Base-by-base conservation (phyloP, 2,888 invertebrate species). In the Hecatera dysodea region DNA sequence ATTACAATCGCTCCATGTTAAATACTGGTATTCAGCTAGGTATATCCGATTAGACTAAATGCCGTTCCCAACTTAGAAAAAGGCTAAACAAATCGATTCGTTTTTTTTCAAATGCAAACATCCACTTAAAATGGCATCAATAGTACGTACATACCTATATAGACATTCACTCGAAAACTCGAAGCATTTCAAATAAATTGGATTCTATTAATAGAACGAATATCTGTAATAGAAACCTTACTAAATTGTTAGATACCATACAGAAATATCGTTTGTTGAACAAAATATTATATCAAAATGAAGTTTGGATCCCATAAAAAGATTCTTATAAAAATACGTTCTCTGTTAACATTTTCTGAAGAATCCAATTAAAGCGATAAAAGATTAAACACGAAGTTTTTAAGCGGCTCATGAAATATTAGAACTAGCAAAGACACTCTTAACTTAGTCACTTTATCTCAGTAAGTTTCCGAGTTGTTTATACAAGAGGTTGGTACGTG, bases 311-410 rank as follows among this genome's bases (percentile, higher is more conserved):
- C 27, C 19, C 12, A 15, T 22, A 53, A 27, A 11, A 24, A 29
- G 17, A 1, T 17, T 1, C n/a, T 27, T 12, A 61, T n/a, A 57
- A 62, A 63, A 67, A 71, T 57, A 55, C 12, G 11, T 42, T 48
- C 1, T n/a, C 6, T 22, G 33, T 57, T 42, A 50, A 63, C 50
- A 53, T 33, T 72, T 66, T 72, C 53, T 11, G 15, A 56, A 27
- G 39, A 60, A 82, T 68, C 36, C 70, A 82, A 81, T 83, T 76
- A 82, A 72, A 66, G 50, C 22, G 66, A 63, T 68, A 56, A 24
- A 48, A 76, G 79, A 82, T 82, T 81, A 68, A 75, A 75, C 78
- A 79, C 67, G 63, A 68, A 68, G 56, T 68, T 72, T 72, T 65
- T 65, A 75, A 75, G 64, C 53, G 50, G 55, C 62, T 53, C 22